Evolutionary conservation across 2,797 vertebrate genomes (phyloP).

Genomic region (Pangasius larnaudii): DNA sequence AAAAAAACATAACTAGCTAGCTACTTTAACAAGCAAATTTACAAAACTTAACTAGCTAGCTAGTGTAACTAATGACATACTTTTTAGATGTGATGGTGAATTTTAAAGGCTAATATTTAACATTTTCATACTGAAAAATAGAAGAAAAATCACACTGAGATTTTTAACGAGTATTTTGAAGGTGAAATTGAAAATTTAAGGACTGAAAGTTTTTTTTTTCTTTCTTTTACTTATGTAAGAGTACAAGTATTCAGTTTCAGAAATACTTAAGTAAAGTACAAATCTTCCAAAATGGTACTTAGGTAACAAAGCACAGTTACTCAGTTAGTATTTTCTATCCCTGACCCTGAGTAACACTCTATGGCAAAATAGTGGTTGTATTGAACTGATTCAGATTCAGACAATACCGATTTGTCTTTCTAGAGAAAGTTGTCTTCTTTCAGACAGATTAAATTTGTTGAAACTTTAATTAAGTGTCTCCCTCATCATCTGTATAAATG

Average conservation of each 20-base stretch:
- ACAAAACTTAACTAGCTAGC: neutral
- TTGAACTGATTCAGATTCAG: neutral
- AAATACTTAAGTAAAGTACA: neutral
- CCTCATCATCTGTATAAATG: neutral
- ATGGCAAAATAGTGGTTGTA: neutral
- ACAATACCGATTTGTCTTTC: neutral
- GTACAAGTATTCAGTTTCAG: neutral
- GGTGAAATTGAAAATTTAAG: too few relatives aligned
- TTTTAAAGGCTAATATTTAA: neutral
- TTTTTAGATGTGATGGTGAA: neutral
- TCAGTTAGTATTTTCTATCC: neutral
- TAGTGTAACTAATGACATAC: neutral
- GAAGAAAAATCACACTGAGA: neutral
- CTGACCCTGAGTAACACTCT: neutral
- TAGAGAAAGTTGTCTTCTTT: neutral
- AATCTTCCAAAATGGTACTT: neutral
- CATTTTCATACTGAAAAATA: neutral
- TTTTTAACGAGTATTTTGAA: neutral
- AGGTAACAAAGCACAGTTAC: neutral
- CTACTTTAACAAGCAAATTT: neutral
- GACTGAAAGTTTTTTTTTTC: neutral
- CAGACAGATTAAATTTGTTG: neutral
- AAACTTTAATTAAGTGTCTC: neutral
- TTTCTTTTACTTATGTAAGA: too few relatives aligned
- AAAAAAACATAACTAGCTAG: neutral